These are phyloP conservation scores for Syngnathus rostellatus DNA, from an alignment of 2,797 vertebrate species.

Conservation along the genomic window DNA sequence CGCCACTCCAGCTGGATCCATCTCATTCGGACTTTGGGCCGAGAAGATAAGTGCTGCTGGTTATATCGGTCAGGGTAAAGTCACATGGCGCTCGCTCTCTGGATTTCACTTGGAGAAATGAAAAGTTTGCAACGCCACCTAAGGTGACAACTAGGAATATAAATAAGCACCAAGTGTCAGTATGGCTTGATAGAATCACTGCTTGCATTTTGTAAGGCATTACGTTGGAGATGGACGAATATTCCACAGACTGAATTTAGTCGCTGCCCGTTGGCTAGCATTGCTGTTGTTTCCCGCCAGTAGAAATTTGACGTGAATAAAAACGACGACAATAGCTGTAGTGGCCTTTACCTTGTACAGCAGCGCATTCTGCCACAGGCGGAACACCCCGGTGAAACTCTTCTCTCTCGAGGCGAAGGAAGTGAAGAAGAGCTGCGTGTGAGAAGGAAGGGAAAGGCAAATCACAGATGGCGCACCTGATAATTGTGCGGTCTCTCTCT, in stretches of 20 bases:
- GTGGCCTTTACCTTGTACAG: conserved; percentile 76
- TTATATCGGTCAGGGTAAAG: neutral
- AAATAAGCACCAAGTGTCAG: too few species aligned
- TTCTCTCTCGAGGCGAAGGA: conserved; percentile 88
- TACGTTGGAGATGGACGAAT: too few species aligned
- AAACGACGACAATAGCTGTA: neutral
- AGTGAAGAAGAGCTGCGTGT: conserved; percentile 81
- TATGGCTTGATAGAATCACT: too few species aligned
- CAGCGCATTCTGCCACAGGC: conserved; percentile 88
- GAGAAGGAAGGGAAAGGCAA: neutral
- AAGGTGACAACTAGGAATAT: neutral
- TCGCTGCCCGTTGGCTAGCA: neutral
- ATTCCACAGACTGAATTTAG: neutral
- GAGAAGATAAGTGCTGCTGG: neutral
- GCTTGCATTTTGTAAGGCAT: too few species aligned
- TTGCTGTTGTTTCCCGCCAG: neutral
- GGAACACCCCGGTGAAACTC: conserved; percentile 82
- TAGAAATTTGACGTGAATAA: neutral
- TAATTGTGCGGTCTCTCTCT: neutral
- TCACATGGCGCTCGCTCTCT: neutral
- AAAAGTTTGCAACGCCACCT: too few species aligned
- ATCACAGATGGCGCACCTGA: neutral
- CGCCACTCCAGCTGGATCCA: neutral
- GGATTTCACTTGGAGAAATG: neutral
- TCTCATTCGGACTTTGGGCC: conserved; percentile 2